phyloP scores from a whole-genome alignment of 2,113 vertebrate species.

The Zootoca vivipara region DNA sequence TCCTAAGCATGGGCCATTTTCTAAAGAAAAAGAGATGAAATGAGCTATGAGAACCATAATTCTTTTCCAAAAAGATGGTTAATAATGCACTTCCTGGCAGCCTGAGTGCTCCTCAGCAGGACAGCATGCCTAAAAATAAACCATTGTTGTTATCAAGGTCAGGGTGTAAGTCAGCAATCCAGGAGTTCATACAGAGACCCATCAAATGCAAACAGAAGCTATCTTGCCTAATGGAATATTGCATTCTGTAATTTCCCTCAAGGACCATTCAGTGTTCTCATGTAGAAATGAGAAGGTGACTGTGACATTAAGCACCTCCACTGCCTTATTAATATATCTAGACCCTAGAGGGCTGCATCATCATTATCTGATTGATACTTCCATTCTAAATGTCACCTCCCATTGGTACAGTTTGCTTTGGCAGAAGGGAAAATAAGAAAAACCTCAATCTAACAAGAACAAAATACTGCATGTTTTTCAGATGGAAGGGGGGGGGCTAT shows the following conservation, averaged over 20 bases:
- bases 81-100: rapidly evolving
- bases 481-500: not conserved
- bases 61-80: not conserved
- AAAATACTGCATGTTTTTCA: not conserved
- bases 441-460: not conserved
- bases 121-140: slow-evolving; percentile 3
- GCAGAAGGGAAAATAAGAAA: not conserved
- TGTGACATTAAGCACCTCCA: not conserved
- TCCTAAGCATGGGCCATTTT: slow-evolving; percentile 93
- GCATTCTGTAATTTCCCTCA: not conserved
- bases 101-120: not conserved
- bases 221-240: rapidly evolving
- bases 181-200: not conserved
- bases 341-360: rapidly evolving
- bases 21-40: slow-evolving; percentile 65
- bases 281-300: not conserved
- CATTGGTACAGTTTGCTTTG: rapidly evolving
- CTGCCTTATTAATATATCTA: not conserved
- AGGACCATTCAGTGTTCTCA: rapidly evolving
- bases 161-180: not conserved
- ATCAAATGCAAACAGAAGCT: not conserved
- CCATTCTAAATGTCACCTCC: slow-evolving; percentile 6
- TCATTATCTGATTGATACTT: not conserved
- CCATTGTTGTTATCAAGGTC: rapidly evolving
- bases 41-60: not conserved